Base-by-base conservation (phyloP, 2,113 vertebrate genomes). In the Corynorhinus townsendii region DNA sequence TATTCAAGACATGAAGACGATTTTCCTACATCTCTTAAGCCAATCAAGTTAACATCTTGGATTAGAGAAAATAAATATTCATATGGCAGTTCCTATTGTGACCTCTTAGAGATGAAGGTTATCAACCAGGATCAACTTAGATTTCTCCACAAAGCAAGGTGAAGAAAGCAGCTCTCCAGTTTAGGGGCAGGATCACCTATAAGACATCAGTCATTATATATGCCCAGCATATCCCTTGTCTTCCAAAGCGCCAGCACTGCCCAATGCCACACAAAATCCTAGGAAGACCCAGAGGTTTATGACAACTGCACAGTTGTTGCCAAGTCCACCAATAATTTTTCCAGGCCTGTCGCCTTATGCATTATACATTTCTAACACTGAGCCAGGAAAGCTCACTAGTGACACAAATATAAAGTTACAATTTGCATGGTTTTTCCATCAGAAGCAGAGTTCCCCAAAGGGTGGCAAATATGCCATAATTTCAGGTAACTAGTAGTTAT, bases 361-460 rank as follows among this genome's bases (percentile, higher is more conserved):
- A 52, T 43, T 72, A 62, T 4, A 62, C 30, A 71, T 79, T 76
- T 40, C 56, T 24, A 80, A 43, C 66, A 30, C 49, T 49, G 43
- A 80, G 56, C 77, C 62, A 22, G 7, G 20, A 16, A 71, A 52
- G n/a, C 66, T 49, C 90, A 54, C 47, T 59, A 26, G 22, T 73
- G 72, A 87, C 64, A 56, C 1, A 40, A 75, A 90, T 79, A 73
- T n/a, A 77, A 93, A 92, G 11, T 33, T 79, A 3, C 26, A 81
- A 76, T 86, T 85, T 64, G 82, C 38, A 28, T 49, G 28, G 5
- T 69, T 89, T 93, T 73, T 71, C 30, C 16, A 59, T 52, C 28
- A 89, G 69, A 93, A 96, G 28, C 40, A 62, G 71, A 16, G 22
- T 86, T 83, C 56, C 45, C 90, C 43, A 52, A 89, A 95, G 14